Evolutionary conservation across 2,113 vertebrate genomes (phyloP).

Genomic region (Chaenogobius annularis): DNA sequence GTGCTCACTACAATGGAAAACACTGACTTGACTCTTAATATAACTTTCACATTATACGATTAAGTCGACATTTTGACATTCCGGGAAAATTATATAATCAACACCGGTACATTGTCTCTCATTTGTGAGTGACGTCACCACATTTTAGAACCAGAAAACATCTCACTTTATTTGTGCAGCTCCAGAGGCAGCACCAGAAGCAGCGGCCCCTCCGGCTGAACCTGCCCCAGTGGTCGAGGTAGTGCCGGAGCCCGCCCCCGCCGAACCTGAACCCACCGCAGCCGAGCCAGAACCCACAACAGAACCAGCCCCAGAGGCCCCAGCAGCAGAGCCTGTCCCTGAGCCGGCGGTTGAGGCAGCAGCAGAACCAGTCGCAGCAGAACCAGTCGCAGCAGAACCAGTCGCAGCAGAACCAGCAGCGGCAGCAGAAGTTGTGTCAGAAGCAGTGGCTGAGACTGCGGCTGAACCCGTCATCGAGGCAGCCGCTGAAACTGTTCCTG

Average conservation of each 20-base stretch:
- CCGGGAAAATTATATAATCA: too few species aligned
- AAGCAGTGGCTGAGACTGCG: constrained; percentile 5
- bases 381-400: neutral
- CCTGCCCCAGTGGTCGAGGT: constrained; percentile 18
- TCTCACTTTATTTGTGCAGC: neutral
- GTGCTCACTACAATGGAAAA: too few species aligned
- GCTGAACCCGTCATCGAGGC: constrained; percentile 15
- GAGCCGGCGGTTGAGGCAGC: constrained; percentile 26
- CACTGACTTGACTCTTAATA: too few species aligned
- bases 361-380: constrained; percentile 20
- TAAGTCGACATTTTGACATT: too few species aligned
- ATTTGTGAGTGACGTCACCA: too few species aligned
- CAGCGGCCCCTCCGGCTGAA: constrained; percentile 27
- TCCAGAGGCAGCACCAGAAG: constrained; percentile 15
- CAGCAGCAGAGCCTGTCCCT: neutral
- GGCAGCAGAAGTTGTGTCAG: neutral
- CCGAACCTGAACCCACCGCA: constrained; percentile 15
- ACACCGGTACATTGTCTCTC: too few species aligned
- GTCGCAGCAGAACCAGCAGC: neutral
- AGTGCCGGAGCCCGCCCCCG: constrained; percentile 3
- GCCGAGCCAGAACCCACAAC: neutral
- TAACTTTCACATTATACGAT: too few species aligned
- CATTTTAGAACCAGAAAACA: neutral
- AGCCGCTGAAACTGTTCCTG: neutral
- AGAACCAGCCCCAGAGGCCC: neutral